Evolutionary conservation across 2,113 vertebrate genomes (phyloP), one percentile per base, ranked within the genome.

Genomic region (Capricornis sumatraensis): DNA sequence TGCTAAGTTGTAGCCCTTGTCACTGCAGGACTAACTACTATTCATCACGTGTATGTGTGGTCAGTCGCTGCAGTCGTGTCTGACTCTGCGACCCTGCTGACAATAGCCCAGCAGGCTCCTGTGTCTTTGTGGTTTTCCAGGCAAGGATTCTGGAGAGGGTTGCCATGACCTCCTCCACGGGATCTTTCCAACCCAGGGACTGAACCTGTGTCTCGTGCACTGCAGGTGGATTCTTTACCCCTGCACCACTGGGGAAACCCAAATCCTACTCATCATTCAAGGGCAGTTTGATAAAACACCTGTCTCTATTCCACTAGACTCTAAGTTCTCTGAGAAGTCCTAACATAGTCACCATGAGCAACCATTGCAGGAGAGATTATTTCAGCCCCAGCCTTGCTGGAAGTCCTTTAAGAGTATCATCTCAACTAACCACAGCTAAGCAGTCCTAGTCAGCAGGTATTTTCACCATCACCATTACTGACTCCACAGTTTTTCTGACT

Each of bases 21-120:
- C 10, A 9, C 21, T 47, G 36, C 13, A 23, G 33, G 28, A 81
- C 7, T 3, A 25, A 21, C 76, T 19, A 2, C 40, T 23, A 36
- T 15, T 74, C 17, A 58, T 21, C 17, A 53, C 13, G 6, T 27
- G 71, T 43, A 43, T 2, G 3, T 76, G 23, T 43, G 40, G 11
- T 76, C 36, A 76, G 71, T 43, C 0, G 0, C 23, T 43, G 11
- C 36, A 27, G 3, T 15, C 0, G 0, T 7, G 40, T 43, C 23
- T 6, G 40, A 43, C 71, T 76, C 71, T 25, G 12, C 1, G 6
- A 43, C 23, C 40, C 12, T 27, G 12, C 23, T 3, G 23, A 43
- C 40, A 7, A 76, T 2, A 43, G 23, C 71, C 40, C 71, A 27
- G 4, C 40, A 43, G 23, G 12, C 40, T 76, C 23, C 23, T 27